Evolutionary conservation across 2,113 vertebrate species (phyloP).

Genomic region (Tor tambroides): DNA sequence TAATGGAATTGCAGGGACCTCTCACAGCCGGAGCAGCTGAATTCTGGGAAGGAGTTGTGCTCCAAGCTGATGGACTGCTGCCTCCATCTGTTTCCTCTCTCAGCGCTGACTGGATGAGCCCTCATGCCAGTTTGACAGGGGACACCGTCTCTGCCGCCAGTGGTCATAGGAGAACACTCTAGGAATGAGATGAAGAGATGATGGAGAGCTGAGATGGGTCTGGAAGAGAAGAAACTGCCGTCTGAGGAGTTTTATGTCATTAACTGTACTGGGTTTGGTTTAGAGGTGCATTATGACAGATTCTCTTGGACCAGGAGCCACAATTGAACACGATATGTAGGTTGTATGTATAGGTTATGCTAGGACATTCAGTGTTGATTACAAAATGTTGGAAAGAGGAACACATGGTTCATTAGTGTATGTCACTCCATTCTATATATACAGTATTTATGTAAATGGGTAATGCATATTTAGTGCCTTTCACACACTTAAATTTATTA

Average conservation of each 20-base stretch:
- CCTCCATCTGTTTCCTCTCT: conserved; percentile 72
- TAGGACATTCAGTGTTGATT: neutral
- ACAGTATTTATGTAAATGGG: neutral
- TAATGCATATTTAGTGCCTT: neutral
- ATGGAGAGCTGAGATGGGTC: neutral
- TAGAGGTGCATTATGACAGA: neutral
- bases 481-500: neutral
- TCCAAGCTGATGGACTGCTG: conserved; percentile 59
- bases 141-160: conserved; percentile 23
- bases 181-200: neutral
- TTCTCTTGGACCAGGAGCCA: neutral
- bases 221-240: neutral
- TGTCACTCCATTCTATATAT: neutral
- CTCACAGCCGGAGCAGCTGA: neutral
- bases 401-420: neutral
- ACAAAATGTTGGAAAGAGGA: neutral
- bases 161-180: neutral
- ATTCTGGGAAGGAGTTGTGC: conserved; percentile 28
- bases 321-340: neutral
- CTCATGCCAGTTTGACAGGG: conserved; percentile 65
- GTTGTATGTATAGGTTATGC: too few species aligned
- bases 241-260: neutral
- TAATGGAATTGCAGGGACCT: conserved; percentile 66
- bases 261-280: neutral
- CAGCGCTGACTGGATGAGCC: conserved; percentile 65